Percentiles rank a stretch among this genome's conserved stretches.
Conservation (phyloP, 2,888 invertebrate species). For the Lamellibrachia columna region DNA sequence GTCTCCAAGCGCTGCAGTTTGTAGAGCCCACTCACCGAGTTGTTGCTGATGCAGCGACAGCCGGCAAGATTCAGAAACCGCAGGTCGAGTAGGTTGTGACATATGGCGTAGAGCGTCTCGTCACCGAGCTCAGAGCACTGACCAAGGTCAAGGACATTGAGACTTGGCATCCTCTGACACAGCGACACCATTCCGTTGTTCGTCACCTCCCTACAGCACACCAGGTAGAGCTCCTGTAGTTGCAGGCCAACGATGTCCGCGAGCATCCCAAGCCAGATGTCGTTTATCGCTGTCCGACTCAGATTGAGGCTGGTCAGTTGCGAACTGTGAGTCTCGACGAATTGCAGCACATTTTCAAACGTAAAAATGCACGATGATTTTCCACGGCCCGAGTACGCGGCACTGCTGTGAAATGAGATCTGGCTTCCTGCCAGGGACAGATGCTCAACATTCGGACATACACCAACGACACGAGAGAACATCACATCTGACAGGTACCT, state of each 20-base stretch:
- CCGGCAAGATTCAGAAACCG: constrained; percentile 73
- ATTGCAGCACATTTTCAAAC: constrained; percentile 74
- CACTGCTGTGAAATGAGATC: constrained; percentile 77
- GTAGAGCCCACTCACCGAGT: constrained; percentile 69
- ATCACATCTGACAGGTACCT: constrained; percentile 81
- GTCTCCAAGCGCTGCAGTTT: constrained; percentile 71
- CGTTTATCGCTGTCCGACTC: constrained; percentile 77
- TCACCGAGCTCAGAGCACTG: constrained; percentile 76
- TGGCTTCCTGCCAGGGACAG: constrained; percentile 76
- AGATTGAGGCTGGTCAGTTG: constrained; percentile 74
- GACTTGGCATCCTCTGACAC: constrained; percentile 70
- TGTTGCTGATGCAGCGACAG: constrained; percentile 75
- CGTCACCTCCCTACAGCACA: constrained; percentile 74
- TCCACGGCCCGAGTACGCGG: constrained; percentile 68
- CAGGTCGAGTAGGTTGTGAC: constrained; percentile 71
- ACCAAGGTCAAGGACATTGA: constrained; percentile 74
- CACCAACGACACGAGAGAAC: constrained; percentile 74
- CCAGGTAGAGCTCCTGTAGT: constrained; percentile 70
- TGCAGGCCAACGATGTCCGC: constrained; percentile 70
- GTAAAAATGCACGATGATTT: constrained; percentile 70
- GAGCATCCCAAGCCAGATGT: constrained; percentile 71
- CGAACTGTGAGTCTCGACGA: constrained; percentile 70
- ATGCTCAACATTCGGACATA: constrained; percentile 72
- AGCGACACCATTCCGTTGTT: constrained; percentile 71
- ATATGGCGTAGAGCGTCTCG: constrained; percentile 72